Percentiles rank a stretch among this genome's conserved stretches.
Evolutionary conservation across 2,888 invertebrate genomes (phyloP).

Genomic region (Argynnis bischoffii): DNA sequence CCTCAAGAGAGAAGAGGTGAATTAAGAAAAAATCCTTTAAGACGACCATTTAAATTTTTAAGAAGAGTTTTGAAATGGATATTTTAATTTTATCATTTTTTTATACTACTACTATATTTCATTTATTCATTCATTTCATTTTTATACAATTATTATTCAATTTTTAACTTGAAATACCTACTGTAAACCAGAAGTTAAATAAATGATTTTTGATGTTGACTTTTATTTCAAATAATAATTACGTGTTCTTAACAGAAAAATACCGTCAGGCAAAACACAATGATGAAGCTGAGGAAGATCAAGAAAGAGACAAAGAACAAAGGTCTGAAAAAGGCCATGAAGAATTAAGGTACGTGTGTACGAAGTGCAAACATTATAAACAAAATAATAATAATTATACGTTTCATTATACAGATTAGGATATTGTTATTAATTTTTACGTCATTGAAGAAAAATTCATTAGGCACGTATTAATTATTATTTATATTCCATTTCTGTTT

Average conservation of each 20-base stretch:
- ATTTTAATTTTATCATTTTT: conserved; percentile 40
- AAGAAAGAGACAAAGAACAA: conserved; percentile 45
- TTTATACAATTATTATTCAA: background rate
- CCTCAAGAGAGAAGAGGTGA: conserved; percentile 68
- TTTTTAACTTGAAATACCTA: conserved; percentile 7
- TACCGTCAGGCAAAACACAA: conserved; percentile 44
- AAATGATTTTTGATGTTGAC: background rate
- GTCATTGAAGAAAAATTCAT: background rate
- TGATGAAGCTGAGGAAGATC: conserved; percentile 44
- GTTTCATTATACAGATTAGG: background rate
- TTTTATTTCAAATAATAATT: conserved; percentile 4
- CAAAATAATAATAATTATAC: background rate
- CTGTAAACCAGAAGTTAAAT: background rate
- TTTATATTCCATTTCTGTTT: conserved; percentile 2
- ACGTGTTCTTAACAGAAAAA: conserved; percentile 28
- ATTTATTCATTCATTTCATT: background rate
- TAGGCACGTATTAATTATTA: background rate
- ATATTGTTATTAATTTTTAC: background rate
- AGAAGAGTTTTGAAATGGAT: conserved; percentile 57
- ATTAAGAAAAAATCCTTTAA: conserved; percentile 48
- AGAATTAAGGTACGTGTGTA: conserved; percentile 62
- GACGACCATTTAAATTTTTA: conserved; percentile 58
- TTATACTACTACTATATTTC: background rate
- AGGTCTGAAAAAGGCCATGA: conserved; percentile 49
- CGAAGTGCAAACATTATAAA: background rate